Evolutionary conservation across 1,140 invertebrate species (phyloP).

Genomic region (Luehdorfia chinensis): DNA sequence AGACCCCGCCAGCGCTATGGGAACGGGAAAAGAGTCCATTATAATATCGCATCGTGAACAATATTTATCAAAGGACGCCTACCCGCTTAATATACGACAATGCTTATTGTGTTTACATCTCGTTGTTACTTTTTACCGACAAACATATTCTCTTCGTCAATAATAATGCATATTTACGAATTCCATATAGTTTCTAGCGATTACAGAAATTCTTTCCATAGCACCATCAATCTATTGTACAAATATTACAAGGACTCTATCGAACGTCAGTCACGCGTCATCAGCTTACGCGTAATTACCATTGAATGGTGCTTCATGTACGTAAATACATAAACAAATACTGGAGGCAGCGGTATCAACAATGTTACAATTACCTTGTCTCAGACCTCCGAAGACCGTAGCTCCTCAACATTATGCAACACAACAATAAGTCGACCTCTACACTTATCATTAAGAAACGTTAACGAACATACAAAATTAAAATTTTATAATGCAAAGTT

Average conservation of each 20-base stretch:
- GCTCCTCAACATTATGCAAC: conserved; percentile 40
- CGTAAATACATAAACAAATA: conserved; percentile 16
- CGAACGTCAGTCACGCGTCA: conserved; percentile 47
- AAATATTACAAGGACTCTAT: conserved; percentile 45
- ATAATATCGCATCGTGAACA: conserved; percentile 30
- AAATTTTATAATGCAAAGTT: conserved; percentile 60
- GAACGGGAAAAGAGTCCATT: conserved; percentile 42
- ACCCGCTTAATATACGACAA: conserved; percentile 21
- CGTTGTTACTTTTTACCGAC: conserved; percentile 17
- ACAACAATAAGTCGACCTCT: conserved; percentile 61
- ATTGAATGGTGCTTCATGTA: conserved; percentile 37
- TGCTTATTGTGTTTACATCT: conserved; percentile 27
- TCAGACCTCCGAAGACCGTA: conserved; percentile 46
- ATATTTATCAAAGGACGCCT: conserved; percentile 36
- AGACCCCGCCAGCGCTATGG: conserved; percentile 27
- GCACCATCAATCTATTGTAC: conserved; percentile 26
- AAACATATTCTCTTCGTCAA: neutral
- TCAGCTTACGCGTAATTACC: conserved; percentile 50
- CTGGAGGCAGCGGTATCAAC: conserved; percentile 22
- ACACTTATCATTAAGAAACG: conserved; percentile 59
- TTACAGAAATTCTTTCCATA: conserved; percentile 3
- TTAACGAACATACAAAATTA: conserved; percentile 53
- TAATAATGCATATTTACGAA: neutral
- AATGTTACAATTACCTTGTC: conserved; percentile 67
- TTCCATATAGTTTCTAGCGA: conserved; percentile 7